Evolutionary conservation across 1,140 invertebrate genomes (phyloP).

Genomic region (Vanessa tameamea): DNA sequence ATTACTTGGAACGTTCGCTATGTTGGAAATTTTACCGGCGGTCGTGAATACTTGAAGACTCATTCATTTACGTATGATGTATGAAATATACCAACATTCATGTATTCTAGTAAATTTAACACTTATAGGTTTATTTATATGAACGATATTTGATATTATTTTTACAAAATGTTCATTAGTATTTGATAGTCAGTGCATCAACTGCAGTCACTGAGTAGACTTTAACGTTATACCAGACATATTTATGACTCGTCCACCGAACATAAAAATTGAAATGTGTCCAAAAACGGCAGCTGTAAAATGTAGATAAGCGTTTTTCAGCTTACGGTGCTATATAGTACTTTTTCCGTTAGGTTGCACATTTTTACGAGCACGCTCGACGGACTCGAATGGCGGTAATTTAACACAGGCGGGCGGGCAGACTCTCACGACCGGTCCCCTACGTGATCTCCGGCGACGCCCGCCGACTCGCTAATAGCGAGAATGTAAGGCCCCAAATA

Average conservation of each 20-base stretch:
- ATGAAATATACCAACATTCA: background rate
- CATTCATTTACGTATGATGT: background rate
- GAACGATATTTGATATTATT: background rate
- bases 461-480: conserved; percentile 56
- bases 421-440: conserved; percentile 44
- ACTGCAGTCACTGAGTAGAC: background rate
- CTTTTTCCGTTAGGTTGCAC: conserved; percentile 47
- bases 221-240: background rate
- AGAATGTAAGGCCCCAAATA: conserved; percentile 28
- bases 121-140: background rate
- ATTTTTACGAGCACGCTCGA: conserved; percentile 52
- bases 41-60: conserved; percentile 9
- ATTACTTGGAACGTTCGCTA: conserved; percentile 8
- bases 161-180: background rate
- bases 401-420: conserved; percentile 46
- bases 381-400: conserved; percentile 49
- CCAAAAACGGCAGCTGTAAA: conserved; percentile 36
- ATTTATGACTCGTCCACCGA: conserved; percentile 18
- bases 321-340: conserved; percentile 34
- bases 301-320: conserved; percentile 37
- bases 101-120: background rate
- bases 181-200: background rate
- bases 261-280: conserved; percentile 35
- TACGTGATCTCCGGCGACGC: conserved; percentile 69
- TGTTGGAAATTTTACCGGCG: conserved; percentile 13